A percentile compares a stretch with the other conserved stretches of the same genome.
Conservation (phyloP, 1,140 invertebrate genomes). For the Hyles vespertilio region DNA sequence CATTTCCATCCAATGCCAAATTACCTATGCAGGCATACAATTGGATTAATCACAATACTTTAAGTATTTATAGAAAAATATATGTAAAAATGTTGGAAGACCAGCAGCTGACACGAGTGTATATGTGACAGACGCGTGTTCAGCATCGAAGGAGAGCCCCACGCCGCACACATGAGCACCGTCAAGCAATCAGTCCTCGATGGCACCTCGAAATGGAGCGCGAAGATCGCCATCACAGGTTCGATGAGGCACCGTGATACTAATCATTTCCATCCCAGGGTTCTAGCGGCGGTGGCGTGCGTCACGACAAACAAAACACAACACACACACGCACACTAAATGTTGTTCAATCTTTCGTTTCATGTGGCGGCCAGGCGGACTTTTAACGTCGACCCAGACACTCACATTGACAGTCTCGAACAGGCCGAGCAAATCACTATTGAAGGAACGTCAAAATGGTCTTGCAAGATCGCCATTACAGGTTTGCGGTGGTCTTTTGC, state of each 20-base stretch:
- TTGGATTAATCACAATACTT: too few relatives aligned
- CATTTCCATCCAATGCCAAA: too few relatives aligned
- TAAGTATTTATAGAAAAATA: too few relatives aligned
- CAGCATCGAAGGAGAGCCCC: constrained; percentile 94
- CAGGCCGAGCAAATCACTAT: constrained; percentile 98
- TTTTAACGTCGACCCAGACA: constrained; percentile 98
- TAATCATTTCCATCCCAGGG: constrained; percentile 34
- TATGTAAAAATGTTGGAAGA: too few relatives aligned
- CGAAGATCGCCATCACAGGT: constrained; percentile 99
- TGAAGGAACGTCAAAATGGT: constrained; percentile 99
- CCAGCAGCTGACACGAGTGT: constrained; percentile 48
- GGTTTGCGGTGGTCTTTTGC: constrained; percentile 80
- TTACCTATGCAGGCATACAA: too few relatives aligned
- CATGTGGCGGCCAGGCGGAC: constrained; percentile 86
- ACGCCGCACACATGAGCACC: constrained; percentile 96
- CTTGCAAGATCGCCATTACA: constrained; percentile 99
- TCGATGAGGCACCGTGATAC: constrained; percentile 78
- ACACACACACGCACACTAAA: constrained; percentile 57
- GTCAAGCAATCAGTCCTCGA: constrained; percentile 99
- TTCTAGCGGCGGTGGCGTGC: constrained; percentile 14
- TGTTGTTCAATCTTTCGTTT: constrained; percentile 73
- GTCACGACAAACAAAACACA: constrained; percentile 14
- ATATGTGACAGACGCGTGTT: constrained; percentile 90
- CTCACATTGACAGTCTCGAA: constrained; percentile 98
- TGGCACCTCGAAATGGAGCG: constrained; percentile 99